Base-by-base conservation (phyloP, 2,888 invertebrate species). In the Malacosoma neustria region DNA sequence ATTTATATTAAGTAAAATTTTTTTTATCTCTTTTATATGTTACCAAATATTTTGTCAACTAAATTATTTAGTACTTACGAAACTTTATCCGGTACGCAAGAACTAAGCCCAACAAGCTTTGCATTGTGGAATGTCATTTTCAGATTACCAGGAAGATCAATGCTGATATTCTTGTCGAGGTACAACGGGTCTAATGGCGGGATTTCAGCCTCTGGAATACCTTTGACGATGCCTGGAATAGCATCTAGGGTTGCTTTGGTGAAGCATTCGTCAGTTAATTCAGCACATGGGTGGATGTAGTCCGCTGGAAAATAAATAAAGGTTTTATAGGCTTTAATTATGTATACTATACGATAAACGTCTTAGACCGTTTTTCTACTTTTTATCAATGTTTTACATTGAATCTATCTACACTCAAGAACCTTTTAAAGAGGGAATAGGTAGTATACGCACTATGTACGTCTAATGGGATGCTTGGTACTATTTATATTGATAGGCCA, bases 111-210 rank as follows among this genome's bases (percentile, higher is more conserved):
- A 4, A 60, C 54, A 7, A 84, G 55, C 45, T 70, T 76, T 0
- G 82, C 82, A 35, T 85, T 79, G 36, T 82, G 81, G 57, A 85
- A 85, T 13, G 82, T 82, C 77, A 85, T 76, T 54, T 69, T 75
- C 33, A 85, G 55, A 39, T 82, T 81, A 4, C 84, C 84, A 0
- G 84, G 84, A 0, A 84, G 61, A 3, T 67, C 61, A 53, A 84
- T 81, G 33, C 77, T 80, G 43, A 84, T 75, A 49, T 84, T 82
- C 44, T 51, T 70, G 30, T 82, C 82, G 48, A 85, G 57, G 43
- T 61, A 46, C 1, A 84, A 43, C 0, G 84, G 84, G 36, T 85
- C 84, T 11, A 85, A 51, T 1, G 77, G 41, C 0, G 84, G 84
- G 22, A 85, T 79, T 4, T 61, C 68, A 1, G 81, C 82, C 14